phyloP scores from a whole-genome alignment of 2,888 invertebrate genomes.

The Drosophila sordidula region DNA sequence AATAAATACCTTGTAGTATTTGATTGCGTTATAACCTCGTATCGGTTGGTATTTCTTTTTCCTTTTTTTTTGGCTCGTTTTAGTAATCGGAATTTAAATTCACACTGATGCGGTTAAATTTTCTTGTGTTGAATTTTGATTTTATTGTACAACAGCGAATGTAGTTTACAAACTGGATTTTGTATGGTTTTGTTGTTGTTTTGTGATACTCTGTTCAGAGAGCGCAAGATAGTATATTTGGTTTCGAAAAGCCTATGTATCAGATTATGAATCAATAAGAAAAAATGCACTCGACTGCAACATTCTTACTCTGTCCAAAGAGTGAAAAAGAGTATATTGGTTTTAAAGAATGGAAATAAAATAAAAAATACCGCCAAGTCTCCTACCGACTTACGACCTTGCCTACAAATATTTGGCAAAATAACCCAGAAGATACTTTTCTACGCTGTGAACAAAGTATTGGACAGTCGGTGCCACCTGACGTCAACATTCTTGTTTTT shows the following conservation, averaged over 20 bases:
- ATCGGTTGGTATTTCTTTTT: neutral
- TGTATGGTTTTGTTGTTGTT: neutral
- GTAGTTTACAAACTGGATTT: conserved; percentile 11
- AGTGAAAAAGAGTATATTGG: no score
- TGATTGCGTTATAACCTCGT: neutral
- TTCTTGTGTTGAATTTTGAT: conserved; percentile 1
- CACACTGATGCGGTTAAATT: neutral
- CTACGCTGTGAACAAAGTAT: neutral
- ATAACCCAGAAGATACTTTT: neutral
- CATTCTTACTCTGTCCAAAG: no score
- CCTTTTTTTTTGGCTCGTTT: neutral
- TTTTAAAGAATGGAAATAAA: no score
- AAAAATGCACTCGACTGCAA: no score
- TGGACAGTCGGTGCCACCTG: neutral
- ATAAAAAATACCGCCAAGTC: no score
- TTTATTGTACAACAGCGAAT: neutral
- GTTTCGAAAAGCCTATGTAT: neutral
- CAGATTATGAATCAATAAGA: no score
- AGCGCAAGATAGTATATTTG: neutral
- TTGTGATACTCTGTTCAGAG: neutral
- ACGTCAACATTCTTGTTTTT: neutral
- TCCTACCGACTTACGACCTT: no score
- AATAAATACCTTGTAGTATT: conserved; percentile 6
- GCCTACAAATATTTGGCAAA: no score
- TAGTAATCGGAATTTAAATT: neutral